Percentiles rank a stretch among this genome's conserved stretches.
phyloP scores from a whole-genome alignment of 2,797 vertebrate genomes.

The Rhinatrema bivittatum region DNA sequence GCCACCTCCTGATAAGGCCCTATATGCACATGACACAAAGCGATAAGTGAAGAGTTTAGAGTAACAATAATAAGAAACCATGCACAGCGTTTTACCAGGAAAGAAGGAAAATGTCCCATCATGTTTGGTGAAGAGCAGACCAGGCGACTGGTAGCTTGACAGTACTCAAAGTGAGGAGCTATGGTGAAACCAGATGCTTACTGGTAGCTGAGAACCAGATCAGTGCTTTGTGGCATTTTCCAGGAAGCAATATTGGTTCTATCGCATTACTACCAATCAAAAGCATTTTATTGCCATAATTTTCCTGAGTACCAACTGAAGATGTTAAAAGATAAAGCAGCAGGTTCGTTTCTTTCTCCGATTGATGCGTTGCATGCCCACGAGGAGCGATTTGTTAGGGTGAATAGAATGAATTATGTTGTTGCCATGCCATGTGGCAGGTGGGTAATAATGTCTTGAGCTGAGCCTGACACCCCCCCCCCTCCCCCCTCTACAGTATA shows the following conservation, averaged over 20 bases:
- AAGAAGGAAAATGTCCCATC: too few relatives aligned
- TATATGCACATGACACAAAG: too few relatives aligned
- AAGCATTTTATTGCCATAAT: conserved; percentile 7
- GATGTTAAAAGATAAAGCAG: conserved; percentile 6
- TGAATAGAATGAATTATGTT: conserved; percentile 50
- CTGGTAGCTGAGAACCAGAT: conserved; percentile 19
- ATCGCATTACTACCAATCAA: conserved; percentile 12
- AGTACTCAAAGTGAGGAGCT: conserved; percentile 7
- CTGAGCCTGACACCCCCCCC: conserved; percentile 42
- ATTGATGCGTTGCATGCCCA: conserved; percentile 3
- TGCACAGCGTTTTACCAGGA: too few relatives aligned
- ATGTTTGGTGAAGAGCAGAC: too few relatives aligned
- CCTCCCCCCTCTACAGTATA: conserved; percentile 36
- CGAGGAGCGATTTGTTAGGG: conserved; percentile 31
- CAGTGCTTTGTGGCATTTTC: conserved; percentile 1
- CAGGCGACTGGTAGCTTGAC: too few relatives aligned
- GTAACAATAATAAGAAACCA: too few relatives aligned
- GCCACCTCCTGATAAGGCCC: too few relatives aligned
- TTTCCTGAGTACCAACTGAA: background rate
- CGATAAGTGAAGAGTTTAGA: too few relatives aligned
- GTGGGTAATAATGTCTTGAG: conserved; percentile 49
- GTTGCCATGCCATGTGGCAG: conserved; percentile 29
- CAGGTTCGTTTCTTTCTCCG: background rate
- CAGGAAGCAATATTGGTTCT: conserved; percentile 8
- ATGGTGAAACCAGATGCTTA: conserved; percentile 7